A percentile compares a stretch with the other conserved stretches of the same genome.
Evolutionary conservation across 2,113 vertebrate species (phyloP).

Genomic region (Donacobius atricapilla): DNA sequence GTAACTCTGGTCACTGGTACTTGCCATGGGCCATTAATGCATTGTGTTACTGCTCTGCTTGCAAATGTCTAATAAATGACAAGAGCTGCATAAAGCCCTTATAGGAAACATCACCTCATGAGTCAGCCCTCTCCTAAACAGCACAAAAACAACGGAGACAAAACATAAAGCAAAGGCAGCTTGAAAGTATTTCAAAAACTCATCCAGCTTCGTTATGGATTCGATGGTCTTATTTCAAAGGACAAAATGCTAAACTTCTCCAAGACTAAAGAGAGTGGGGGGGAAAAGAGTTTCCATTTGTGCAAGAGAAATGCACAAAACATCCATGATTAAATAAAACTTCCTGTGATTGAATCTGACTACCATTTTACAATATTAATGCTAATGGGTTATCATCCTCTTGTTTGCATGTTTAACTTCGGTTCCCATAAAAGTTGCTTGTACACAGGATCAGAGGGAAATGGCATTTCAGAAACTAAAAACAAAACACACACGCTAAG

Average conservation of each 20-base stretch:
- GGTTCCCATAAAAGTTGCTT: slow-evolving; percentile 47
- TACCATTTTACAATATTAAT: slow-evolving; percentile 76
- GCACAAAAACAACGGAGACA: background rate
- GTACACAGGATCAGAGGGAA: slow-evolving; percentile 58
- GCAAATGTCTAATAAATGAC: slow-evolving; percentile 36
- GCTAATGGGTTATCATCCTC: slow-evolving; percentile 68
- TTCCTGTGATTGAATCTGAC: slow-evolving; percentile 69
- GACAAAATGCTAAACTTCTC: background rate
- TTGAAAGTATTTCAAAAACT: slow-evolving; percentile 11
- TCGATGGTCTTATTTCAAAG: background rate
- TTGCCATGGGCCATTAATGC: slow-evolving; percentile 27
- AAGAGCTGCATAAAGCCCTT: slow-evolving; percentile 22
- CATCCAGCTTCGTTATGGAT: background rate
- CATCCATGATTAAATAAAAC: slow-evolving; percentile 72
- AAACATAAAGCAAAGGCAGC: background rate
- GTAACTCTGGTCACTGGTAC: background rate
- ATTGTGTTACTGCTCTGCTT: slow-evolving; percentile 36
- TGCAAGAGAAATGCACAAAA: slow-evolving; percentile 59
- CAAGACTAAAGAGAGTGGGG: background rate
- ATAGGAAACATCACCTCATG: slow-evolving; percentile 13
- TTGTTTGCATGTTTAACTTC: slow-evolving; percentile 69
- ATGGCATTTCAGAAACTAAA: slow-evolving; percentile 35
- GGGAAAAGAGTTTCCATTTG: slow-evolving; percentile 5
- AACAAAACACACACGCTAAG: background rate
- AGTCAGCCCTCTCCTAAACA: background rate